Evolutionary conservation across 2,888 invertebrate genomes (phyloP), one percentile per base, ranked within the genome.

Genomic region (Mythimna vitellina): DNA sequence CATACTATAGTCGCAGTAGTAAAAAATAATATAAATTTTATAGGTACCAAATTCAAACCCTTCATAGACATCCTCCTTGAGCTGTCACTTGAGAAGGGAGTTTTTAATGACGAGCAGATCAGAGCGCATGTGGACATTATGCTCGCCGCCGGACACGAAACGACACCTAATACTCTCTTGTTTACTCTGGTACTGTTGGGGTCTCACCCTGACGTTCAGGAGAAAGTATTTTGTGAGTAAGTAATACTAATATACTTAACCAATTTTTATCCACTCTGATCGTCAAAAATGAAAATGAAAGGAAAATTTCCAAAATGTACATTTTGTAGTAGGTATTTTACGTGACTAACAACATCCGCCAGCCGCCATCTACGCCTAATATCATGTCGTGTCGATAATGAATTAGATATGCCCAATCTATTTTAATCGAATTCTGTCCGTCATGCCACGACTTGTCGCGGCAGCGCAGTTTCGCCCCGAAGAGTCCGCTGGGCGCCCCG

Each of bases 71-170:
- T 96, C 1, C 88, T 97, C 1, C 89, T 97, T 56, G 96, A 97
- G 75, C 86, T 96, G 6, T 90, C 94, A 6, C 87, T 93, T 60
- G 92, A 93, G 35, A 94, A 94, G 46, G 90, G 87, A 0, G 93
- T 87, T 0, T 93, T 97, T 8, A 96, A 93, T 3, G 96, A 97
- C 82, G 86, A 92, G 65, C 96, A 97, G 84, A 92, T 97, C 12
- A 89, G 96, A 75, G 96, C 97, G 70, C 97, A 97, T 83, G 96
- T 97, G 1, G 96, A 96, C 77, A 97, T 97, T 0, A 96, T 97
- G 92, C 96, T 97, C 77, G 94, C 96, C 2, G 97, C 96, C 1
- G 97, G 97, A 29, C 94, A 96, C 82, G 95, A 96, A 76, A 96
- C 96, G 0, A 92, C 95, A 0, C 93, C 96, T 0, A 92, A 92